A percentile compares a stretch with the other conserved stretches of the same genome.
These are phyloP conservation scores for Kuschelorhynchus macadamiae DNA, from an alignment of 2,888 invertebrate genomes.

Conservation along the genomic window DNA sequence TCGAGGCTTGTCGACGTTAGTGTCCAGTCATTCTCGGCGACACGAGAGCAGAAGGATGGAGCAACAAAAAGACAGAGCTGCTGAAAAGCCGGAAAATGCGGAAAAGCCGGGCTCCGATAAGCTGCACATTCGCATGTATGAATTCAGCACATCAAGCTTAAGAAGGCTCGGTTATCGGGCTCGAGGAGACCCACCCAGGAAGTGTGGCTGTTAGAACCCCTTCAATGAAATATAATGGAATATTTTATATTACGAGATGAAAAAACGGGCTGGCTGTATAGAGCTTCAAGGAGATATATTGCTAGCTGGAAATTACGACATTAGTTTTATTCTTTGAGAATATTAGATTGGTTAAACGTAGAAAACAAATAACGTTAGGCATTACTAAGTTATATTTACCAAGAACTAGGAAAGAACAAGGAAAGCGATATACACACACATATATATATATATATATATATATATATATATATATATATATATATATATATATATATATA, in stretches of 20 bases:
- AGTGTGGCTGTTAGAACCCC: slow-evolving; percentile 42
- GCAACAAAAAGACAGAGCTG: slow-evolving; percentile 24
- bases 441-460: too few relatives aligned
- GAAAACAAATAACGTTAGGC: too few relatives aligned
- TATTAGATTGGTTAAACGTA: too few relatives aligned
- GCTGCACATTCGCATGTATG: slow-evolving; percentile 77
- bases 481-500: too few relatives aligned
- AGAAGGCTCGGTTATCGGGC: slow-evolving; percentile 68
- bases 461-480: too few relatives aligned
- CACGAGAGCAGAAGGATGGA: slow-evolving; percentile 12
- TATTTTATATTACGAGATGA: slow-evolving; percentile 44
- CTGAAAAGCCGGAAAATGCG: slow-evolving; percentile 38
- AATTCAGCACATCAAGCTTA: slow-evolving; percentile 79
- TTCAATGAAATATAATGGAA: slow-evolving; percentile 49
- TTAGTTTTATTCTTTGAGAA: too few relatives aligned
- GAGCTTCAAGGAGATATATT: slow-evolving; percentile 22
- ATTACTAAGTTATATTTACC: too few relatives aligned
- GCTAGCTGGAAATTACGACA: not conserved
- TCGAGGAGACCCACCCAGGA: slow-evolving; percentile 55
- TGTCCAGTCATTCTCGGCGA: slow-evolving; percentile 37
- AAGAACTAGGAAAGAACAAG: too few relatives aligned
- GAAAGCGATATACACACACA: too few relatives aligned
- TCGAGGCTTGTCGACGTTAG: slow-evolving; percentile 20
- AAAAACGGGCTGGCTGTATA: slow-evolving; percentile 30
- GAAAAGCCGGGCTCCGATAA: slow-evolving; percentile 61